Evolutionary conservation across 1,140 invertebrate species (phyloP).

Genomic region (Drosophila nasuta): DNA sequence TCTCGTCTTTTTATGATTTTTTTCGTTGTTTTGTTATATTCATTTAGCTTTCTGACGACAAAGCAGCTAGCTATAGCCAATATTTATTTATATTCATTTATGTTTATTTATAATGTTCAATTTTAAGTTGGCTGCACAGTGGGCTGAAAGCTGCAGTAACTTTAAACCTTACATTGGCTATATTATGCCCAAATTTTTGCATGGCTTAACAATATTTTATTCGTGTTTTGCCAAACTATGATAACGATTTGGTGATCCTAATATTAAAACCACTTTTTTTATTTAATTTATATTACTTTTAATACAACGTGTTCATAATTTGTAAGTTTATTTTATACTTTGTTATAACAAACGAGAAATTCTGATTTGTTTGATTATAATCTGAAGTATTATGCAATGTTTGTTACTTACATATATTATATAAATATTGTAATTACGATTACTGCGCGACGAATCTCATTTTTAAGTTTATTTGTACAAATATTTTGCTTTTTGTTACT

Average conservation of each 20-base stretch:
- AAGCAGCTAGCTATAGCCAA: constrained; percentile 17
- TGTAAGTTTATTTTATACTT: too few relatives aligned
- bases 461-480: too few relatives aligned
- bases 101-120: constrained; percentile 25
- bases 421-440: too few relatives aligned
- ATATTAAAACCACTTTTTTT: background rate
- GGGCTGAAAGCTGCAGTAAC: constrained; percentile 8
- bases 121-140: constrained; percentile 38
- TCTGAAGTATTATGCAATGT: too few relatives aligned
- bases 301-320: background rate
- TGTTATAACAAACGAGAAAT: too few relatives aligned
- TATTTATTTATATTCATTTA: constrained; percentile 46
- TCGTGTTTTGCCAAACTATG: background rate
- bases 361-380: too few relatives aligned
- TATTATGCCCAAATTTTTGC: background rate
- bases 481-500: too few relatives aligned
- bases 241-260: background rate
- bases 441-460: too few relatives aligned
- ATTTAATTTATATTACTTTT: background rate
- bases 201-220: background rate
- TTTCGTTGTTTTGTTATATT: constrained; percentile 6
- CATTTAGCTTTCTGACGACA: constrained; percentile 5
- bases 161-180: background rate
- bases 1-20: constrained; percentile 30
- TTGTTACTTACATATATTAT: too few relatives aligned